Evolutionary conservation across 1,140 invertebrate genomes (phyloP).

Genomic region (Tyrophagus putrescentiae): DNA sequence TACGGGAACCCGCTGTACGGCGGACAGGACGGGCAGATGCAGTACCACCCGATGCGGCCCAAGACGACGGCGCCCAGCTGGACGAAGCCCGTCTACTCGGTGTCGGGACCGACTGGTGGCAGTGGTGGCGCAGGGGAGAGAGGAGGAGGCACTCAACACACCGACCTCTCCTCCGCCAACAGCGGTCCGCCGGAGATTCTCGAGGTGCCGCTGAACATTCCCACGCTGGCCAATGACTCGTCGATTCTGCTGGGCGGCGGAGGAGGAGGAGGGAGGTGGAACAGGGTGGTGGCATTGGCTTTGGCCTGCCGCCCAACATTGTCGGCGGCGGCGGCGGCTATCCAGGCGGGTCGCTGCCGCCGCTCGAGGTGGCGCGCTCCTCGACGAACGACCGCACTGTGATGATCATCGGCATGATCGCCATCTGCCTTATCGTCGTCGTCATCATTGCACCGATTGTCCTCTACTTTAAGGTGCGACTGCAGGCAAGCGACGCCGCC

Average conservation of each 20-base stretch:
- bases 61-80: constrained; percentile 8
- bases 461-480: constrained; percentile 57
- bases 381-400: constrained; percentile 34
- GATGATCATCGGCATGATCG: constrained; percentile 72
- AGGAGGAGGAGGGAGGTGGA: no score
- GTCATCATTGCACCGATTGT: constrained; percentile 76
- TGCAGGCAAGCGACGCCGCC: constrained; percentile 50
- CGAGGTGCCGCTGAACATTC: constrained; percentile 3
- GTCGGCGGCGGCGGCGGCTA: no score
- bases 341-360: constrained; percentile 23
- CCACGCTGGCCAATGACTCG: not conserved
- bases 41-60: not conserved
- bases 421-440: constrained; percentile 73
- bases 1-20: no score
- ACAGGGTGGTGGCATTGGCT: no score
- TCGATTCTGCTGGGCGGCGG: no score
- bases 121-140: not conserved
- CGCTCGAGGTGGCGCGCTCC: not conserved
- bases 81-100: constrained; percentile 8
- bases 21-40: not conserved
- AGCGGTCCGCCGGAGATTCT: constrained; percentile 11
- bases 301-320: no score
- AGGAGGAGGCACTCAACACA: no score
- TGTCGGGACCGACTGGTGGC: not conserved
- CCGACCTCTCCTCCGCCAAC: no score